phyloP scores from a whole-genome alignment of 2,888 invertebrate genomes.

The Spodoptera exigua region DNA sequence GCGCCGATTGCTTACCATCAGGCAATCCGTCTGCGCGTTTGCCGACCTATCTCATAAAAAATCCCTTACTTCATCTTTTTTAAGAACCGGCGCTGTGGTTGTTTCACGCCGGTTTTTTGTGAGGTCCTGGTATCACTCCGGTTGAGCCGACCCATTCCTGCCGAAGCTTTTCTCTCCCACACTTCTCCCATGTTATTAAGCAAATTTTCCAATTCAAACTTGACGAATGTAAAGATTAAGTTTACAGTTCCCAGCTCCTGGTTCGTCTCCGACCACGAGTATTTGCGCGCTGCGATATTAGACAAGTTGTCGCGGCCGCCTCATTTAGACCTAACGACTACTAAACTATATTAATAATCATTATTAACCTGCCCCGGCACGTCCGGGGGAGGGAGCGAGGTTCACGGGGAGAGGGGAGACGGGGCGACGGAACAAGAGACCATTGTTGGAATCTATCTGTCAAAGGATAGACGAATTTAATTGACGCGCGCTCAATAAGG shows the following conservation, averaged over 20 bases:
- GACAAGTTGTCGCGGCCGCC: constrained; percentile 79
- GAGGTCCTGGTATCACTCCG: too few relatives aligned
- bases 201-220: neutral
- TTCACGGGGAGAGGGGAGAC: constrained; percentile 16
- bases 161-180: too few relatives aligned
- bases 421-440: constrained; percentile 46
- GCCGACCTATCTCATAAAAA: too few relatives aligned
- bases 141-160: too few relatives aligned
- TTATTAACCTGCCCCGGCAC: constrained; percentile 77
- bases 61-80: too few relatives aligned
- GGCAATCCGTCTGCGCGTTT: too few relatives aligned
- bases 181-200: too few relatives aligned
- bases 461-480: constrained; percentile 80
- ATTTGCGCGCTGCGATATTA: constrained; percentile 82
- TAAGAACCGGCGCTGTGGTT: too few relatives aligned
- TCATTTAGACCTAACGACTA: constrained; percentile 80
- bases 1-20: too few relatives aligned
- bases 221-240: neutral
- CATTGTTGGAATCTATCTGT: constrained; percentile 68
- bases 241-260: constrained; percentile 55
- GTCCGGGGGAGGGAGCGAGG: constrained; percentile 46
- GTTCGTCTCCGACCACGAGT: constrained; percentile 69
- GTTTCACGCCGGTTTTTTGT: too few relatives aligned
- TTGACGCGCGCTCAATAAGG: constrained; percentile 76
- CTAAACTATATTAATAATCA: constrained; percentile 87